Evolutionary conservation across 2,888 invertebrate species (phyloP).

Genomic region (Charanyca ferruginea): DNA sequence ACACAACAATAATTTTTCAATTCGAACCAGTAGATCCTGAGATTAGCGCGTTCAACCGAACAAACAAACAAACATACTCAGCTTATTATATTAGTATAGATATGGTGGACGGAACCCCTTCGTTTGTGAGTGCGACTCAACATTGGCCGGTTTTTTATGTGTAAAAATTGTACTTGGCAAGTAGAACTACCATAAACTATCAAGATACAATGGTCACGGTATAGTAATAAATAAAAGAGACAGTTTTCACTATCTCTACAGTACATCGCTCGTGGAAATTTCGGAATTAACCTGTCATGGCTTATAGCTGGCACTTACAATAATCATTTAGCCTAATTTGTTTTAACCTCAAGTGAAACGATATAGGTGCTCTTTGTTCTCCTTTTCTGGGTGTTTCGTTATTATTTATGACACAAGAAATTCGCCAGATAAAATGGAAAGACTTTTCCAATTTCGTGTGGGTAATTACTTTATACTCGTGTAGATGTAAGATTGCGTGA

Average conservation of each 20-base stretch:
- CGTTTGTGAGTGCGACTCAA: too few species aligned
- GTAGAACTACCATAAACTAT: slow-evolving; percentile 9
- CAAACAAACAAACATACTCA: too few species aligned
- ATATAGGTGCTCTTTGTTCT: neutral
- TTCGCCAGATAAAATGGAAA: neutral
- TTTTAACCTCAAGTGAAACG: slow-evolving; percentile 23
- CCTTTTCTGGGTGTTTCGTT: too few species aligned
- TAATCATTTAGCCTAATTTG: slow-evolving; percentile 24
- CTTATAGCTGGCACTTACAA: slow-evolving; percentile 13
- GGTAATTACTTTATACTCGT: neutral
- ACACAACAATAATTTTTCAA: too few species aligned
- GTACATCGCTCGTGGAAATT: slow-evolving; percentile 30
- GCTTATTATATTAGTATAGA: too few species aligned
- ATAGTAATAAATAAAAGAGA: slow-evolving; percentile 43
- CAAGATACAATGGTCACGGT: slow-evolving; percentile 24
- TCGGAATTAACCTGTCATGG: slow-evolving; percentile 44
- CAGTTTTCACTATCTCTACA: slow-evolving; percentile 27
- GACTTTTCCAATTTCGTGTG: neutral
- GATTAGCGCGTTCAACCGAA: too few species aligned
- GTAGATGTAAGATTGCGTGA: too few species aligned
- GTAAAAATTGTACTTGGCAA: slow-evolving; percentile 1
- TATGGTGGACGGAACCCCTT: too few species aligned
- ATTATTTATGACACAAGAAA: neutral
- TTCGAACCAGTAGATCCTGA: too few species aligned
- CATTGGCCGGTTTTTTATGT: neutral